Percentiles rank a stretch among this genome's conserved stretches.
Evolutionary conservation across 2,113 vertebrate genomes (phyloP).

Genomic region (Petrocephalus microphthalmus): DNA sequence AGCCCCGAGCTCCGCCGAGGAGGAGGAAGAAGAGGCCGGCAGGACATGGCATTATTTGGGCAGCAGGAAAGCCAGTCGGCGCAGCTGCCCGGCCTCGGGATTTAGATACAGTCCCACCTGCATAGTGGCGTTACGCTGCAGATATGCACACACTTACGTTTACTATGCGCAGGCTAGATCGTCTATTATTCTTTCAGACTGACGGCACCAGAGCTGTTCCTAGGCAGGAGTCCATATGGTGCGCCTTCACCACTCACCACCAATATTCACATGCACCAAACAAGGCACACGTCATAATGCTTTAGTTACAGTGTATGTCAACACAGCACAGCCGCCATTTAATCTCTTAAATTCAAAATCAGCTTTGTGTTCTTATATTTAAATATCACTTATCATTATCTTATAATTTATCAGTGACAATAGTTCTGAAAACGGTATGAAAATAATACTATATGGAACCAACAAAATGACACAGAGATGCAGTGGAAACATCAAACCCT

Average conservation of each 20-base stretch:
- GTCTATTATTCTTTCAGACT: not conserved
- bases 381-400: not conserved
- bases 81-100: not conserved
- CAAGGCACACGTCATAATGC: not conserved
- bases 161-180: not conserved
- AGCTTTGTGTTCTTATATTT: too few relatives aligned
- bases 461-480: not conserved
- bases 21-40: not conserved
- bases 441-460: not conserved
- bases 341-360: not conserved
- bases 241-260: not conserved
- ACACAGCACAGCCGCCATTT: not conserved
- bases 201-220: not conserved
- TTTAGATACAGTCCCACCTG: not conserved
- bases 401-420: not conserved
- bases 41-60: conserved; percentile 23
- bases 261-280: not conserved
- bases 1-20: not conserved
- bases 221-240: not conserved
- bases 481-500: not conserved
- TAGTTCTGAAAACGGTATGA: not conserved
- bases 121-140: not conserved
- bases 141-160: not conserved
- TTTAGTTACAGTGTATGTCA: not conserved
- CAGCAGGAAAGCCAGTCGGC: not conserved